These are phyloP conservation scores for Homarus americanus DNA, from an alignment of 1,140 invertebrate species.

Conservation along the genomic window DNA sequence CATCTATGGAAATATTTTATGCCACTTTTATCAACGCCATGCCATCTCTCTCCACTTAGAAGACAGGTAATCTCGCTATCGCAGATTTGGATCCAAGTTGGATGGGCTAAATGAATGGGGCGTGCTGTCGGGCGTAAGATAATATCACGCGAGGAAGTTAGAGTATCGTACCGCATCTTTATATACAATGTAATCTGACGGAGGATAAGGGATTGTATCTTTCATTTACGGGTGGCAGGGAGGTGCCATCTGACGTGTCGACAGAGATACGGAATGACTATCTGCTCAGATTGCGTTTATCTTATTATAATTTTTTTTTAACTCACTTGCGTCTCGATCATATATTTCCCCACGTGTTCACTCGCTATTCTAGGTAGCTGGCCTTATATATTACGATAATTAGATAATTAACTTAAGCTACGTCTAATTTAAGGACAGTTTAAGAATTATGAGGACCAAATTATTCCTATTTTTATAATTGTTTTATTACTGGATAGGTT, in stretches of 20 bases:
- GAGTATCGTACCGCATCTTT: constrained; percentile 36
- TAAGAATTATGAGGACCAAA: no score
- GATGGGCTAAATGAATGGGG: constrained; percentile 32
- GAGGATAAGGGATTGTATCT: constrained; percentile 37
- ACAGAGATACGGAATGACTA: constrained; percentile 1
- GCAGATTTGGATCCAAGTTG: constrained; percentile 7
- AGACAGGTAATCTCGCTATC: constrained; percentile 26
- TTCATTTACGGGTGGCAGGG: neutral
- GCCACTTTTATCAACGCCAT: constrained; percentile 9
- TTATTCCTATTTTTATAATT: no score
- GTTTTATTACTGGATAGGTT: no score
- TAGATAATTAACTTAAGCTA: no score
- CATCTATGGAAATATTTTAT: constrained; percentile 43
- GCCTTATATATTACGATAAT: no score
- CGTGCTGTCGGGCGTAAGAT: constrained; percentile 30
- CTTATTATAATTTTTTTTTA: neutral
- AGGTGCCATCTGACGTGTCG: constrained; percentile 4
- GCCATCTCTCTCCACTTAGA: constrained; percentile 41
- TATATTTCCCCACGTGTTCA: no score
- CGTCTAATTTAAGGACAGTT: no score
- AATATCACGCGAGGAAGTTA: neutral
- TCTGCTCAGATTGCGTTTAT: constrained; percentile 31
- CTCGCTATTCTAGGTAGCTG: no score
- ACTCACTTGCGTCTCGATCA: no score
- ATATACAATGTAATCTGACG: constrained; percentile 24